Evolutionary conservation across 2,113 vertebrate genomes (phyloP).

Genomic region (Spea bombifrons): DNA sequence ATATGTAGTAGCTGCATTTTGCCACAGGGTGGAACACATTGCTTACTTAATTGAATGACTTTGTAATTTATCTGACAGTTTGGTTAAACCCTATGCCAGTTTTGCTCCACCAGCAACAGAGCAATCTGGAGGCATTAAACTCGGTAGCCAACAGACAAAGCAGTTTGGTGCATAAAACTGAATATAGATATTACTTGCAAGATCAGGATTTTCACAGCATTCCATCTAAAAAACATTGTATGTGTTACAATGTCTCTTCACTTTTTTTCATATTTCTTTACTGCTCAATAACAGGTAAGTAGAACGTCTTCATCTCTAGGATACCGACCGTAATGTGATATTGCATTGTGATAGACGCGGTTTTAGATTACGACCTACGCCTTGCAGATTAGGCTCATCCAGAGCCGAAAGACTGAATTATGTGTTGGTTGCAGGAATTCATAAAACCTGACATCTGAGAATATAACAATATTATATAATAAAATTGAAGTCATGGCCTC

Average conservation of each 20-base stretch:
- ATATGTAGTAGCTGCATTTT: slow-evolving; percentile 75
- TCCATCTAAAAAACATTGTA: neutral
- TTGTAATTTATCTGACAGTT: slow-evolving; percentile 67
- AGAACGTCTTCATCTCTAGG: neutral
- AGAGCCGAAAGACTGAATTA: neutral
- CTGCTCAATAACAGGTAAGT: neutral
- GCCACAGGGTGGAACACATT: slow-evolving; percentile 88
- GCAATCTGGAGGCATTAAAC: slow-evolving; percentile 70
- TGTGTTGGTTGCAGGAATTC: neutral
- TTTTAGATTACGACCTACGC: neutral
- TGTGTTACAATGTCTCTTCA: neutral
- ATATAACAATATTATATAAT: slow-evolving; percentile 30
- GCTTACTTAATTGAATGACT: slow-evolving; percentile 72
- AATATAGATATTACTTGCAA: slow-evolving; percentile 17
- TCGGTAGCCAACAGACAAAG: slow-evolving; percentile 60
- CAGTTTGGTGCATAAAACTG: slow-evolving; percentile 44
- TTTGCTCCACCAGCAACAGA: slow-evolving; percentile 62
- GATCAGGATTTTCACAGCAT: neutral
- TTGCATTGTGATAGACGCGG: neutral
- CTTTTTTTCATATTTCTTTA: slow-evolving; percentile 4
- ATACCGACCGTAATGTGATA: neutral
- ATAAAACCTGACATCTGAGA: slow-evolving; percentile 4
- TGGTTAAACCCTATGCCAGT: slow-evolving; percentile 63
- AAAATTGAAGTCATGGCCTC: slow-evolving; percentile 7
- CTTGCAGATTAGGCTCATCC: neutral